Evolutionary conservation across 2,888 invertebrate species (phyloP).

Genomic region (Panopea generosa): DNA sequence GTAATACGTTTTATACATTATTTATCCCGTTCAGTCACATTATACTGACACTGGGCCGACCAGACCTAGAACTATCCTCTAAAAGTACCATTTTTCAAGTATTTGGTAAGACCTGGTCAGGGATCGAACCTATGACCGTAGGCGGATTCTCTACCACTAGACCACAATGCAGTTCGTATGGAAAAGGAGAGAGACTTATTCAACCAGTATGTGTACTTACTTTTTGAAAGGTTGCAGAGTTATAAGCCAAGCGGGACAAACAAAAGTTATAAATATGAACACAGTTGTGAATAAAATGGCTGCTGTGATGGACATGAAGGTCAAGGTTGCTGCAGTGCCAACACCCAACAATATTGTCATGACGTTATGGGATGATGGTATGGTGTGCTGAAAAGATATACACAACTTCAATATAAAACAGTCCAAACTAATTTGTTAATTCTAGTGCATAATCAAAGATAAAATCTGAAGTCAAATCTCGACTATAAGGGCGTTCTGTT

Average conservation of each 20-base stretch:
- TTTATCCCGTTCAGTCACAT: too few species aligned
- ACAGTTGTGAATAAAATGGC: conserved; percentile 78
- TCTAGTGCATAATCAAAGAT: neutral
- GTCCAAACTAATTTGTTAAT: neutral
- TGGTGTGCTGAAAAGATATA: conserved; percentile 57
- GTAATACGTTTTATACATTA: too few species aligned
- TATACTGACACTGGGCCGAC: too few species aligned
- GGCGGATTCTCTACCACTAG: neutral
- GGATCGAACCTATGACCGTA: too few species aligned
- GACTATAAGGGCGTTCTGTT: neutral
- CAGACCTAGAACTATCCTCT: too few species aligned
- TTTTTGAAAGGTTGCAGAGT: conserved; percentile 85
- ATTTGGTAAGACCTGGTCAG: too few species aligned
- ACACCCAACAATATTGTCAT: conserved; percentile 73
- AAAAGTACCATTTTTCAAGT: too few species aligned
- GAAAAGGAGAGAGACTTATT: neutral
- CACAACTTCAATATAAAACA: neutral
- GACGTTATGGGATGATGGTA: conserved; percentile 65
- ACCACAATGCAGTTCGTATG: neutral
- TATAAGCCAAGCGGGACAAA: conserved; percentile 85
- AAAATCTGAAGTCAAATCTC: neutral
- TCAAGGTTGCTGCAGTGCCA: conserved; percentile 67
- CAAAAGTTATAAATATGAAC: conserved; percentile 84
- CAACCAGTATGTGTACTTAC: too few species aligned
- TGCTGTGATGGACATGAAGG: conserved; percentile 75